These are phyloP conservation scores for Cremastinae sp. DNA, from an alignment of 2,888 invertebrate species.

Conservation along the genomic window DNA sequence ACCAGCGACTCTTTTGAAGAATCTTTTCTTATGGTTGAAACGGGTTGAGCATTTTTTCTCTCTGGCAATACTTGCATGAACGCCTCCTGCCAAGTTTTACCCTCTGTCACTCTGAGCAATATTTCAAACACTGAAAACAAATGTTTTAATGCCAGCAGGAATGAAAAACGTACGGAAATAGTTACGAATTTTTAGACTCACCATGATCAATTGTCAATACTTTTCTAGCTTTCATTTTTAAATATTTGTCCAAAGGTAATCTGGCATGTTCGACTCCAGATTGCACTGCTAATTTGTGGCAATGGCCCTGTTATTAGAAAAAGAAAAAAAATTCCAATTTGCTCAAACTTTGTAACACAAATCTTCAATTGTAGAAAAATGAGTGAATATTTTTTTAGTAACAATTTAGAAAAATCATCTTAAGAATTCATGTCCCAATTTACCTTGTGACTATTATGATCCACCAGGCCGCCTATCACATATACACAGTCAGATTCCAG, in stretches of 20 bases:
- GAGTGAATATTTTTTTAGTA: no score
- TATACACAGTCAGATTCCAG: slow-evolving; percentile 91
- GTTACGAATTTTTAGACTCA: slow-evolving; percentile 75
- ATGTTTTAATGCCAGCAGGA: slow-evolving; percentile 3
- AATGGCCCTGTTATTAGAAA: slow-evolving; percentile 86
- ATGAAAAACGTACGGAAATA: background rate
- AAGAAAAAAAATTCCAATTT: background rate
- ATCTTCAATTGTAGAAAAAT: no score
- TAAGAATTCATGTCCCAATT: slow-evolving; percentile 10
- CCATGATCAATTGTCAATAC: slow-evolving; percentile 98
- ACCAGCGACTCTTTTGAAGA: slow-evolving; percentile 46
- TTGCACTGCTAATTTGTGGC: slow-evolving; percentile 90
- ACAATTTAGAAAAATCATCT: slow-evolving; percentile 24
- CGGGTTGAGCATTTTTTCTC: slow-evolving; percentile 86
- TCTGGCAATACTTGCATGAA: slow-evolving; percentile 89
- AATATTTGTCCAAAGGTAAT: slow-evolving; percentile 93
- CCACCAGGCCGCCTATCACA: slow-evolving; percentile 98
- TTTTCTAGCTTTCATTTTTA: slow-evolving; percentile 95
- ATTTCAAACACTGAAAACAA: slow-evolving; percentile 90
- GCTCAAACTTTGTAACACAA: no score
- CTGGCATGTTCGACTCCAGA: slow-evolving; percentile 91
- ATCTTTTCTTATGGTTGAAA: slow-evolving; percentile 65
- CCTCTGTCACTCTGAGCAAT: slow-evolving; percentile 88
- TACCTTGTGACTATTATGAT: slow-evolving; percentile 97
- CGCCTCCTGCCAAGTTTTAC: slow-evolving; percentile 89